Base-by-base conservation (phyloP, 2,113 vertebrate genomes). In the Sciurus niger region DNA sequence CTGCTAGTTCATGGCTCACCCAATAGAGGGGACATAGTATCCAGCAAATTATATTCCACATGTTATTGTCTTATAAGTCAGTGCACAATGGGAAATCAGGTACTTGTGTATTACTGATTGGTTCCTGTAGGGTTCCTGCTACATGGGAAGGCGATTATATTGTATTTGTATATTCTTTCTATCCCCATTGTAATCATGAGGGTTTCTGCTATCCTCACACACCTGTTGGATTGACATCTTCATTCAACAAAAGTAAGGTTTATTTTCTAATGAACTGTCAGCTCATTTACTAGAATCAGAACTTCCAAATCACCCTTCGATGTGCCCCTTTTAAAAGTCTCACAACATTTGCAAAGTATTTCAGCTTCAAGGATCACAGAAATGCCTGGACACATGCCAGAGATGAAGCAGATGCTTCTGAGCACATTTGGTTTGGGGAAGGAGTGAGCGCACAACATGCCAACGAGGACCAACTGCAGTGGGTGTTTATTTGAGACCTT, bases 341-440 rank as follows among this genome's bases (percentile, higher is more conserved):
- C 88, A 92, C 92, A 79, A 97, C 94, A 94, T 96, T 97, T 95
- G 92, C 94, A 92, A 98, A 98, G 96, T 94, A 95, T 96, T 98
- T 98, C 97, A 98, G 95, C 96, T 97, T 96, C 97, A 97, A 90
- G 94, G 95, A 97, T 98, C 96, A 89, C 95, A 97, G 96, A 98
- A 98, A 98, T 98, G 95, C 96, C 97, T 98, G 98, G 97, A 93
- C 0, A 16, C 12, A 9, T 72, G 97, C 97, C 98, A 98, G 97
- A 89, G 76, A 86, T 37, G 79, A 68, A 85, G n/a, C 83, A 95
- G 77, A 91, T 12, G 8, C 73, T 94, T 84, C 78, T 55, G 68
- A 74, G 70, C 73, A 83, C 78, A 96, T 70, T 77, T 77, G 77
- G 79, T 58, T 93, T 14, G 2, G 86, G 0, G 46, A 94, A 91